Percentiles rank a stretch among this genome's conserved stretches.
Evolutionary conservation across 2,888 invertebrate genomes (phyloP).

Genomic region (Elegia similella): DNA sequence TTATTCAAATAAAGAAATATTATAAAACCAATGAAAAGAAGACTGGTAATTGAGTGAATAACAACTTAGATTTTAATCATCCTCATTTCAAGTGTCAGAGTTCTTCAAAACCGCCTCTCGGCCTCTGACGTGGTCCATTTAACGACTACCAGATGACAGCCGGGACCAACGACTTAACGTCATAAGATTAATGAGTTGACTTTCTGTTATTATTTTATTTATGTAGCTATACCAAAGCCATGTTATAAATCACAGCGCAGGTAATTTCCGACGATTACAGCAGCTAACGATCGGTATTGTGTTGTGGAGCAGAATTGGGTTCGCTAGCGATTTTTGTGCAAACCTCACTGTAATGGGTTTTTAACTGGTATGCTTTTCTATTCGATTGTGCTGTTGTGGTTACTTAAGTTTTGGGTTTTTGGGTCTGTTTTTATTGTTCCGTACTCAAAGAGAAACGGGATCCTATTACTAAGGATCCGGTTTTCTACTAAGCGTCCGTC

Average conservation of each 20-base stretch:
- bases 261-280: conserved; percentile 71
- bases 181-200: neutral
- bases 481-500: too few species aligned
- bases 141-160: too few species aligned
- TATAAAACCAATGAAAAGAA: too few species aligned
- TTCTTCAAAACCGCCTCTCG: too few species aligned
- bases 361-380: conserved; percentile 1
- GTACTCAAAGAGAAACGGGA: too few species aligned
- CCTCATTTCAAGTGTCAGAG: too few species aligned
- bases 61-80: too few species aligned
- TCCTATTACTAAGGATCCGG: too few species aligned
- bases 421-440: neutral
- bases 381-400: neutral
- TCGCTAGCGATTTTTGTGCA: conserved; percentile 24
- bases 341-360: conserved; percentile 16
- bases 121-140: too few species aligned
- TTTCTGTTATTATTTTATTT: neutral
- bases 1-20: too few species aligned
- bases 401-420: neutral
- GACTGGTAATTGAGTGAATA: too few species aligned
- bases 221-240: conserved; percentile 35
- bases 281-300: conserved; percentile 65
- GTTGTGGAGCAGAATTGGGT: conserved; percentile 23
- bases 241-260: conserved; percentile 66
- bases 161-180: too few species aligned